Evolutionary conservation across 2,888 invertebrate species (phyloP), one percentile per base, ranked within the genome.

Genomic region (Chrysotoxum bicinctum): DNA sequence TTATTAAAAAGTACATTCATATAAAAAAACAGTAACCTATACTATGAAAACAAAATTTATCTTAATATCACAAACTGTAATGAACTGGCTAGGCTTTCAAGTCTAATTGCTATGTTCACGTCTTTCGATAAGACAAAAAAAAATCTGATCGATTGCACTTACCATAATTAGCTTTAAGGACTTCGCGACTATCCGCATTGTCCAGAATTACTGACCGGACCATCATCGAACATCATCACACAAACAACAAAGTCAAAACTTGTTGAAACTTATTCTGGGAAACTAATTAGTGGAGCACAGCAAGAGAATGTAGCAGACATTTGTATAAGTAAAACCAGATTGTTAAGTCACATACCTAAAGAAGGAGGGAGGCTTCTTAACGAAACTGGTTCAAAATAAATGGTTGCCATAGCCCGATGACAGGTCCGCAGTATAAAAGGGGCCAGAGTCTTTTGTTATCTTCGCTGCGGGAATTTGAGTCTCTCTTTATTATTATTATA

Each of bases 341-440:
- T 83, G 69, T 74, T 69, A 69, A 64, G 78, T 83, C 78, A 69
- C 50, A 32, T 64, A 3, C n/a, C n/a, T 45, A 32, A 66, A 50
- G 48, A 21, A 21, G 50, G 23, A 58, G 64, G 69, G 66, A 66
- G 79, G 64, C 45, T 52, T 74, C 66, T 70, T 56, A 68, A 68
- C 68, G 7, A 60, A 85, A 85, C 84, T 76, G 76, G 84, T 85
- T 45, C 66, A 52, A 84, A 80, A 76, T 85, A 60, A 85, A 80
- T 85, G 84, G 76, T 85, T 80, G 68, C 62, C 80, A 76, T 64
- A 32, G 3, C 30, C 19, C 48, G 84, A 80, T 85, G 84, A 85
- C 84, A 85, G 80, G 84, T 58, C 19, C 43, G 19, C 58, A 19
- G 30, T 7, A 12, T 12, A 19, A 54, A 50, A 52, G 68, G 74